A percentile compares a stretch with the other conserved stretches of the same genome.
phyloP scores from a whole-genome alignment of 64 coral and sea anemone genomes.

The Pachyseris speciosa region DNA sequence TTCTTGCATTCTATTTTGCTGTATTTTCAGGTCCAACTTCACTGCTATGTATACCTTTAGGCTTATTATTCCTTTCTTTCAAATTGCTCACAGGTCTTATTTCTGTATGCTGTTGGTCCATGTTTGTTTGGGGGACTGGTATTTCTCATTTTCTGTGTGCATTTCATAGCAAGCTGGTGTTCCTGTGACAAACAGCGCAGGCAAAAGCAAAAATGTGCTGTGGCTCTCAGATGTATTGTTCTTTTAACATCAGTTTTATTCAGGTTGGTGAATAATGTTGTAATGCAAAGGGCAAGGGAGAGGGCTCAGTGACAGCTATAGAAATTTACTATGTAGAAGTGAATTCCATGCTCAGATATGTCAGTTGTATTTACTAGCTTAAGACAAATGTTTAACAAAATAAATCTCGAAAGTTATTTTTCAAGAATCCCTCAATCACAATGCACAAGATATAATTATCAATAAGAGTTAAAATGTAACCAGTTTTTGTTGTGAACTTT shows the following conservation, averaged over 20 bases:
- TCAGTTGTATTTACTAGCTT: too few species aligned
- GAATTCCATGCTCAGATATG: too few species aligned
- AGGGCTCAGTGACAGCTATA: too few species aligned
- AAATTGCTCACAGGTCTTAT: background rate
- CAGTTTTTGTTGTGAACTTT: too few species aligned
- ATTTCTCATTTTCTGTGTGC: slow-evolving; percentile 34
- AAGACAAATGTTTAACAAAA: too few species aligned
- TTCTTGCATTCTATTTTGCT: too few species aligned
- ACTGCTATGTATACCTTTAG: background rate
- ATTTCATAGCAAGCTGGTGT: slow-evolving; percentile 34
- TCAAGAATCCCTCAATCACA: too few species aligned
- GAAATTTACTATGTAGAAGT: too few species aligned
- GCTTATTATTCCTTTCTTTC: background rate
- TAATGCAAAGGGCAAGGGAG: background rate
- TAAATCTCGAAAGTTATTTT: too few species aligned
- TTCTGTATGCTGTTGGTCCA: background rate
- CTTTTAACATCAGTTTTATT: slow-evolving; percentile 3
- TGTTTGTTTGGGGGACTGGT: background rate
- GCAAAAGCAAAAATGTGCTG: background rate
- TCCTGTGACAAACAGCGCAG: slow-evolving; percentile 8
- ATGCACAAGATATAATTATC: too few species aligned
- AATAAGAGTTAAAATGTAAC: too few species aligned
- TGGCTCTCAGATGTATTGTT: background rate
- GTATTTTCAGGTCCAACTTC: too few species aligned
- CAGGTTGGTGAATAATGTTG: slow-evolving; percentile 4